Base-by-base conservation (phyloP, 2,888 invertebrate genomes). In the Lypha dubia region DNA sequence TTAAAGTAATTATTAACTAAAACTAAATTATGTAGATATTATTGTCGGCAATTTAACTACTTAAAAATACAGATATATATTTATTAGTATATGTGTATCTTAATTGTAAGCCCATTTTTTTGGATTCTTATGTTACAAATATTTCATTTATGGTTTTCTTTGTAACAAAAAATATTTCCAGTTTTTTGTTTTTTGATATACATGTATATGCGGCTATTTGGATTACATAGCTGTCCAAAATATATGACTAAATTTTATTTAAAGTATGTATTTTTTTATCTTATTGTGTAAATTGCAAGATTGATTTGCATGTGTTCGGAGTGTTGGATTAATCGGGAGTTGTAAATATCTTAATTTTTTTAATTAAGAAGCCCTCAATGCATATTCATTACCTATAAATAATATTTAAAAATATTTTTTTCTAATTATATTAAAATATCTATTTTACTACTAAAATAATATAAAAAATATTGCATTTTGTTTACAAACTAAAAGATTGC, bases 401-500 rank as follows among this genome's bases (percentile, higher is more conserved):
- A 24, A n/a, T 68, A 28, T 11, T 38, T 62, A 38, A 49, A 44
- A 73, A 73, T 60, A 9, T 9, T 51, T 13, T 8, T 41, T 1
- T 24, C 22, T 53, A 22, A 49, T 8, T 20, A 20, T 20, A 20
- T 22, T 46, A 15, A 73, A 24, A 20, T 17, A 0, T 13, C 22
- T 44, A 9, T 38, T 24, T 62, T 13, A 24, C 32, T 62, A 46
- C n/a, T n/a, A 56, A 44, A 56, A 44, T 44, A 63, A 51, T 24
- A 46, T n/a, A 49, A 74, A 63, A 63, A 79, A 60, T 75, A 83
- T 85, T 83, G 76, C 83, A 63, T 77, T 79, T 60, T 15, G 51
- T 38, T 79, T 87, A 81, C 24, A 60, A 87, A 87, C 88, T 89
- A 90, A 89, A 87, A 90, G 88, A 91, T 91, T 91, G 91, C 91